Base-by-base conservation (phyloP, 2,888 invertebrate species). In the Arge pagana region DNA sequence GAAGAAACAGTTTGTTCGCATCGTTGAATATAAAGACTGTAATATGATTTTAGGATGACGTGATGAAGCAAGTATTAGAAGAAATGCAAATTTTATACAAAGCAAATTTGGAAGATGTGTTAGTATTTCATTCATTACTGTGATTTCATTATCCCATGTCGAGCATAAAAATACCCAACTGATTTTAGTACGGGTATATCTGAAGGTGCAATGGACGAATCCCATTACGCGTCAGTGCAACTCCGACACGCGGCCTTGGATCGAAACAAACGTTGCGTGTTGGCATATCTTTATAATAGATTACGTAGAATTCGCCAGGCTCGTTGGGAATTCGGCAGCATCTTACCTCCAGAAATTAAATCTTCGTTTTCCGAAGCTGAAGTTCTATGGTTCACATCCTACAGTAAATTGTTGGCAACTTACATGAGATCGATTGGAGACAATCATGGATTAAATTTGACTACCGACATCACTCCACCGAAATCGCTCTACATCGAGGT, bases 241-340 rank as follows among this genome's bases (percentile, higher is more conserved):
- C 85, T 93, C 36, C 82, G 95, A 10, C 96, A 96, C 74, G 85
- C 88, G 26, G 93, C 90, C 0, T 75, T 96, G 13, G 89, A 92
- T 73, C 82, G 96, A 33, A 94, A 96, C 71, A 89, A 94, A 70
- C 83, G 97, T 26, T 97, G 96, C 70, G 80, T 97, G 0, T 78
- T 96, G 1, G 86, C 91, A 0, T 93, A 93, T 66, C 79, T 92
- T 45, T 89, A 90, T 72, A 90, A 90, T 66, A 82, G 98, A 59
- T 80, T 96, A 72, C 82, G 83, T 60, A 85, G 87, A 66, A 84
- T 98, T 16, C 85, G 89, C 63, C 86, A 89, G n/a, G 83, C 95
- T 76, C 82, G 98, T 39, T 98, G 98, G 98, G 92, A 96, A 68
- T 92, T 96, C 72, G 98, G 98, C 1, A 90, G 94, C 28, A 88